Evolutionary conservation across 2,888 invertebrate species (phyloP), one percentile per base, ranked within the genome.

Genomic region (Thyatira batis): DNA sequence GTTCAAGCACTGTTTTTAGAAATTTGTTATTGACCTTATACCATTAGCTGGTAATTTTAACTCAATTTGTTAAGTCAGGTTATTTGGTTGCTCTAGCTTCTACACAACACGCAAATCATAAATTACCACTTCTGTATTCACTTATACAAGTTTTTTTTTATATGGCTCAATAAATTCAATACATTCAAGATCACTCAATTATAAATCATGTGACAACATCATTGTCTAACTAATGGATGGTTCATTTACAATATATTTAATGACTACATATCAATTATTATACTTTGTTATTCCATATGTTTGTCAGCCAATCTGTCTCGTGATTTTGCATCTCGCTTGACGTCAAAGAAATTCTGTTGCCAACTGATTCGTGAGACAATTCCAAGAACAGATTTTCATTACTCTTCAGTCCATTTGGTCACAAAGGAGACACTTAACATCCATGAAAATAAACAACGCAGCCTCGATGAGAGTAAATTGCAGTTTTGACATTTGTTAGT

Each of bases 81-180:
- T 53, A 61, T 54, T 63, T 65, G 61, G 69, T 69, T 61, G 51
- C 57, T 49, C 52, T 57, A 55, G 57, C 54, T 61, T 49, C 52
- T 57, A 55, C 57, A 53, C 61, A 66, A 60, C 63, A 72, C 64
- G 73, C 69, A 54, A 74, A 58, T 27, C 54, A 20, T 17, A 58
- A 54, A 54, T 60, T 60, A 60, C 23, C 25, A 43, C 48, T 44
- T 51, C 46, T 30, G 30, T n/a, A n/a, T n/a, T n/a, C 49, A 33
- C n/a, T n/a, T 6, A 10, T n/a, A n/a, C 13, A 20, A 3, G 33
- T 49, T n/a, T 49, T 39, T 1, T 1, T 39, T 13, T 13, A 9
- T 11, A 30, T 30, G 10, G 30, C n/a, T n/a, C n/a, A n/a, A n/a
- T n/a, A n/a, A n/a, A n/a, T n/a, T n/a, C n/a, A n/a, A n/a, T 30